These are phyloP conservation scores for Monomorium pharaonis DNA, from an alignment of 1,140 invertebrate species.

Conservation along the genomic window DNA sequence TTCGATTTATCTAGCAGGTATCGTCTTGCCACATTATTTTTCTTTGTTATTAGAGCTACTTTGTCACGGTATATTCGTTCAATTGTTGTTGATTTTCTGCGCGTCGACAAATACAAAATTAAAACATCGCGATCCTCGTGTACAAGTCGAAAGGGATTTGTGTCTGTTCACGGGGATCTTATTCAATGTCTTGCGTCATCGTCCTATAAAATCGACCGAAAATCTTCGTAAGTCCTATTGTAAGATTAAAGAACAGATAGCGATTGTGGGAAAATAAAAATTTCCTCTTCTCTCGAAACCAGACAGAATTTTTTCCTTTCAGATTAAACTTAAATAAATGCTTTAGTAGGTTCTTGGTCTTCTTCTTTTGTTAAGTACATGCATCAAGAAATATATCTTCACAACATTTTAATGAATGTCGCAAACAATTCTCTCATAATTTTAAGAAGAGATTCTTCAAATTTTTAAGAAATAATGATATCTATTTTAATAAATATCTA, in stretches of 20 bases:
- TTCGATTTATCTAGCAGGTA: neutral
- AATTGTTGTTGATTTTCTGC: neutral
- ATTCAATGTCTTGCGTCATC: neutral
- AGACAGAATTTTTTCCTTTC: neutral
- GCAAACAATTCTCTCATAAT: neutral
- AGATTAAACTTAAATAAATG: neutral
- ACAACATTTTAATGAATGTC: neutral
- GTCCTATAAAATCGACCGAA: neutral
- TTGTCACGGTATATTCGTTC: neutral
- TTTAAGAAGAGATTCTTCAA: neutral
- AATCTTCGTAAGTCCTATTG: neutral
- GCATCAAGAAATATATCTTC: neutral
- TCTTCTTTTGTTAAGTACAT: neutral
- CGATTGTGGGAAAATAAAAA: neutral
- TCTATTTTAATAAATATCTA: constrained; percentile 13
- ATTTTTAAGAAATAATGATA: neutral
- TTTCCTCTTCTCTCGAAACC: neutral
- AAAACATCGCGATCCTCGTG: neutral
- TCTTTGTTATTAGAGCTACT: constrained; percentile 10
- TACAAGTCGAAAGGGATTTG: neutral
- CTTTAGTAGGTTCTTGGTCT: neutral
- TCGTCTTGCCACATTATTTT: neutral
- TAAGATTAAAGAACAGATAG: neutral
- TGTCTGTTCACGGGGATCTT: neutral
- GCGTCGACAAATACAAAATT: constrained; percentile 12